Evolutionary conservation across 2,113 vertebrate species (phyloP).

Genomic region (Solenodon paradoxus): DNA sequence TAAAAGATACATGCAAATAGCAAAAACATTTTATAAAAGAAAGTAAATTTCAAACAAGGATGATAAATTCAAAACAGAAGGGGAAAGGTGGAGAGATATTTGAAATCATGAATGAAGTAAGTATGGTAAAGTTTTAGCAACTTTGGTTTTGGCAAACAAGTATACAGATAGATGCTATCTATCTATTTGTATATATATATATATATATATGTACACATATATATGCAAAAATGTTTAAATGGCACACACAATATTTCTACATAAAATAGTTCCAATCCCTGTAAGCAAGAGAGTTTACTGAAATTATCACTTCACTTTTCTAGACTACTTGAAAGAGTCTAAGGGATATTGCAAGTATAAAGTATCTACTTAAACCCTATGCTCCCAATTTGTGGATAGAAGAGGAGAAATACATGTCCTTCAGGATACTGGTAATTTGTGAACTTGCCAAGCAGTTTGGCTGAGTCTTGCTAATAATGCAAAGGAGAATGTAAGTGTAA

Average conservation of each 20-base stretch:
- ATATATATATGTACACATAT: background rate
- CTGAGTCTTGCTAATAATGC: constrained; percentile 48
- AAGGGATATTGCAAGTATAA: background rate
- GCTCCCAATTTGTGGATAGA: background rate
- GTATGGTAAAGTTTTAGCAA: background rate
- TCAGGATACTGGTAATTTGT: constrained; percentile 15
- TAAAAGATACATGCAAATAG: background rate
- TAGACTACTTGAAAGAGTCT: background rate
- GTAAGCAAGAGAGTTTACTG: background rate
- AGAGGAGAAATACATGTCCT: background rate
- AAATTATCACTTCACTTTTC: background rate
- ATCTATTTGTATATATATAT: background rate
- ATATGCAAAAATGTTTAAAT: background rate
- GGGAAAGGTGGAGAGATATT: background rate
- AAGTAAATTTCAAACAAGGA: background rate
- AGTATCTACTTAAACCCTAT: background rate
- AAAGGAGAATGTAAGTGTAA: background rate
- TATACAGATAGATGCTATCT: too few species aligned
- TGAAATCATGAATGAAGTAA: background rate
- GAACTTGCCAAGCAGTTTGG: constrained; percentile 18
- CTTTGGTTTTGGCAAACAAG: background rate
- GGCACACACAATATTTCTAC: background rate
- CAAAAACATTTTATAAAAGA: background rate
- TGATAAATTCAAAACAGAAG: background rate
- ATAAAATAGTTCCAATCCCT: background rate